These are phyloP conservation scores for Athrips mouffetella DNA, from an alignment of 2,888 invertebrate genomes.

Conservation along the genomic window DNA sequence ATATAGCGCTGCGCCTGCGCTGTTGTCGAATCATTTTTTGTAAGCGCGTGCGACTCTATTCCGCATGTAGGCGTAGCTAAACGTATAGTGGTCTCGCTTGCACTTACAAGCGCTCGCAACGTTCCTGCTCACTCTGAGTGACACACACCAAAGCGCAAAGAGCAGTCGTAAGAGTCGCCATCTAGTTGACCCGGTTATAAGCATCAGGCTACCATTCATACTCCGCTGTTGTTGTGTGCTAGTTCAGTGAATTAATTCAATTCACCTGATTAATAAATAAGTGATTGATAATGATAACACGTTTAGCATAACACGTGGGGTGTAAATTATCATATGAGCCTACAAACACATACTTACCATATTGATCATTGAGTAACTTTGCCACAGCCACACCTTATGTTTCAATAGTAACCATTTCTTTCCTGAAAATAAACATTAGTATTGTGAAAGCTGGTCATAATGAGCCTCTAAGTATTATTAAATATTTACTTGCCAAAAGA, in stretches of 20 bases:
- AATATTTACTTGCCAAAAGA: too few species aligned
- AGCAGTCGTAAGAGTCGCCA: conserved; percentile 54
- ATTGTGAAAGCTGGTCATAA: too few species aligned
- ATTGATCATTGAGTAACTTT: too few species aligned
- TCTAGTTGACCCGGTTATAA: conserved; percentile 54
- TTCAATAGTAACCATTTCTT: too few species aligned
- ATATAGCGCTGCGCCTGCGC: conserved; percentile 73
- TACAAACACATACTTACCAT: not conserved
- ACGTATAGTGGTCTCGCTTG: conserved; percentile 56
- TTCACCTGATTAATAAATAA: conserved; percentile 5
- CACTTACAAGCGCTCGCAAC: conserved; percentile 27
- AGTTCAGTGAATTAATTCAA: conserved; percentile 14
- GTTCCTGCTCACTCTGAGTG: conserved; percentile 38
- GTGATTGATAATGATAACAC: conserved; percentile 10
- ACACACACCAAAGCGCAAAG: conserved; percentile 36
- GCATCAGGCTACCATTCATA: conserved; percentile 35
- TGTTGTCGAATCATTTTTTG: conserved; percentile 68
- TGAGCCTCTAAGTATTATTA: too few species aligned
- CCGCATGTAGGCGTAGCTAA: conserved; percentile 72
- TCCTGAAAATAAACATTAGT: too few species aligned
- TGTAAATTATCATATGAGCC: conserved; percentile 4
- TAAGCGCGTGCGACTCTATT: conserved; percentile 71
- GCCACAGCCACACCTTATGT: too few species aligned
- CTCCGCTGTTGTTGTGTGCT: conserved; percentile 8
- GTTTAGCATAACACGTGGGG: conserved; percentile 1